These are phyloP conservation scores for Urechis unicinctus DNA, from an alignment of 2,888 invertebrate genomes.

Conservation along the genomic window DNA sequence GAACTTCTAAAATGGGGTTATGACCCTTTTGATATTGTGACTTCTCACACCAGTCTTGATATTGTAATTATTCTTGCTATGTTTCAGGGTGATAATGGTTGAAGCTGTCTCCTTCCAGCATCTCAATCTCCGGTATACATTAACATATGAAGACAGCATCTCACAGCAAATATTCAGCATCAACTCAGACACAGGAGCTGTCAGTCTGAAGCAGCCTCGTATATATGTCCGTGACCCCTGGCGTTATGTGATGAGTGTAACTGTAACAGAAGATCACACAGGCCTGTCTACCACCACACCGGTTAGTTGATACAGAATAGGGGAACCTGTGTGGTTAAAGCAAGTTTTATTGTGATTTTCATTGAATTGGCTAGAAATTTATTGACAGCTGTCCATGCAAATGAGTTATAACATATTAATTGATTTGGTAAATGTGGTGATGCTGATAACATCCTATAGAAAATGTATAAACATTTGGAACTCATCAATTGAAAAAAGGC, in stretches of 20 bases:
- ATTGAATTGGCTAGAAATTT: neutral
- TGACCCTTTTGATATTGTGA: no score
- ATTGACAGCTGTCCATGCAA: neutral
- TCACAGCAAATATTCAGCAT: constrained; percentile 8
- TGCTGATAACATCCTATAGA: no score
- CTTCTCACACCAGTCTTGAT: no score
- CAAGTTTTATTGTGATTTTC: no score
- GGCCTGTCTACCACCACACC: neutral
- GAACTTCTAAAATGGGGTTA: no score
- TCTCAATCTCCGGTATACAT: constrained; percentile 11
- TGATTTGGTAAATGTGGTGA: no score
- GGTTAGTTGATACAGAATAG: neutral
- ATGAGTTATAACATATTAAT: no score
- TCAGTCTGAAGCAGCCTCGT: constrained; percentile 4
- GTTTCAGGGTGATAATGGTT: constrained; percentile 14
- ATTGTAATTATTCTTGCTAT: neutral
- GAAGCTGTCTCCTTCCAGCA: constrained; percentile 21
- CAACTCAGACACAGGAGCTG: constrained; percentile 8
- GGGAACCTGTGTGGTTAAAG: no score
- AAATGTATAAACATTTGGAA: no score
- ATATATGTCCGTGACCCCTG: constrained; percentile 6
- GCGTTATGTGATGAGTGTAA: constrained; percentile 15
- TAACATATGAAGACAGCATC: neutral
- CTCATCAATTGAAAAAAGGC: no score
- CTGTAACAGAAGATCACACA: constrained; percentile 1